A percentile compares a stretch with the other conserved stretches of the same genome.
These are phyloP conservation scores for Aporophyla nigra DNA, from an alignment of 2,888 invertebrate genomes.

Conservation along the genomic window DNA sequence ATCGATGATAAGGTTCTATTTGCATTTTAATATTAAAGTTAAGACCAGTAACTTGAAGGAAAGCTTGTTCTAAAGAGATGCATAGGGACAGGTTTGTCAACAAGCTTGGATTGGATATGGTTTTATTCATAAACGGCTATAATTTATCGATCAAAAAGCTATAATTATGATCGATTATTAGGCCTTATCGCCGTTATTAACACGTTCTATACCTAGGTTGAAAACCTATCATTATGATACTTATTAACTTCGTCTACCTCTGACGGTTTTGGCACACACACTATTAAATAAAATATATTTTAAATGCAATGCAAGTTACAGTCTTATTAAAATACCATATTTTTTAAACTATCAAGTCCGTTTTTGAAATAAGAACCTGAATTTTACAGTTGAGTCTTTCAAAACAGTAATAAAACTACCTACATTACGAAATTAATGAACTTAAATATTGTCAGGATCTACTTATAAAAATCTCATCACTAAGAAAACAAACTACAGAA, in stretches of 20 bases:
- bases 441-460: neutral
- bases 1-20: conserved; percentile 28
- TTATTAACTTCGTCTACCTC: neutral
- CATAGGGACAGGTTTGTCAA: neutral
- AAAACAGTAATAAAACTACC: neutral
- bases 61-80: neutral
- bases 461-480: neutral
- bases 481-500: neutral
- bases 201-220: neutral
- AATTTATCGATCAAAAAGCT: neutral
- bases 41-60: neutral
- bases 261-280: neutral
- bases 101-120: neutral
- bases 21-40: conserved; percentile 31
- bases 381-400: neutral
- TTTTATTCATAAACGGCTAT: neutral
- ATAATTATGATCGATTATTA: conserved; percentile 5
- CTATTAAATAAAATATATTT: neutral
- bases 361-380: no score
- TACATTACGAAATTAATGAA: neutral
- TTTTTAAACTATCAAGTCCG: no score
- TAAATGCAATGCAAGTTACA: no score
- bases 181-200: conserved; percentile 1
- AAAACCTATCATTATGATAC: neutral
- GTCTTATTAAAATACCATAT: neutral